Base-by-base conservation (phyloP, 2,797 vertebrate genomes). In the Odontamblyopus lacepedii region DNA sequence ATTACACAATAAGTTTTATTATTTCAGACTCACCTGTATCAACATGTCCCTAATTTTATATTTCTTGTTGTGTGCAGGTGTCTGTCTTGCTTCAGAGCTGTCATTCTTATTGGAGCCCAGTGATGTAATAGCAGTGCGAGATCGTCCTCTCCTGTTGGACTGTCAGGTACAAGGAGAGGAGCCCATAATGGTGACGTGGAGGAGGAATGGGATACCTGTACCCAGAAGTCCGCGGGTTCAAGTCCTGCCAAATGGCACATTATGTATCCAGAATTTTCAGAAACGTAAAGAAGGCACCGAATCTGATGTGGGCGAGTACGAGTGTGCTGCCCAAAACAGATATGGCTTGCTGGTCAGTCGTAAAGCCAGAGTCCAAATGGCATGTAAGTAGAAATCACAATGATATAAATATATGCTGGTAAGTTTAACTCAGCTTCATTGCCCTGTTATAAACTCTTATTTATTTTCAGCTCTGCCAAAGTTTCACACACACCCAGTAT, bases 401-500 rank as follows among this genome's bases (percentile, higher is more conserved):
- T 59, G 23, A 23, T 55, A 2, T n/a, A n/a, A 3, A 55, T 55
- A 55, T 23, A 9, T 23, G 23, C 23, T 23, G 23, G 23, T 18
- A 53, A 6, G 51, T 6, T 2, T 5, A 44, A 15, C 13, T 48
- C 44, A 15, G 3, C 4, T 15, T 4, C 11, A 48, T 48, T 48
- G 44, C 13, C 44, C 44, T 13, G 3, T 48, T 48, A 13, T 48
- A 48, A 48, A 57, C 13, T 75, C 6, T 69, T 5, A 4, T 63
- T 75, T 1, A 26, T 70, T 50, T 13, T 15, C 85, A 94, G 94
- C 92, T 63, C 91, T 95, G 60, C 91, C 94, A 0, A 88, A 88
- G 76, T 95, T 94, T 79, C 93, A 93, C 82, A 94, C 90, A 48
- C 93, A 95, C 73, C 94, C 93, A 0, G 81, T 81, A 67, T 92